Evolutionary conservation across 1,140 invertebrate species (phyloP).

Genomic region (Drosophila bocki): DNA sequence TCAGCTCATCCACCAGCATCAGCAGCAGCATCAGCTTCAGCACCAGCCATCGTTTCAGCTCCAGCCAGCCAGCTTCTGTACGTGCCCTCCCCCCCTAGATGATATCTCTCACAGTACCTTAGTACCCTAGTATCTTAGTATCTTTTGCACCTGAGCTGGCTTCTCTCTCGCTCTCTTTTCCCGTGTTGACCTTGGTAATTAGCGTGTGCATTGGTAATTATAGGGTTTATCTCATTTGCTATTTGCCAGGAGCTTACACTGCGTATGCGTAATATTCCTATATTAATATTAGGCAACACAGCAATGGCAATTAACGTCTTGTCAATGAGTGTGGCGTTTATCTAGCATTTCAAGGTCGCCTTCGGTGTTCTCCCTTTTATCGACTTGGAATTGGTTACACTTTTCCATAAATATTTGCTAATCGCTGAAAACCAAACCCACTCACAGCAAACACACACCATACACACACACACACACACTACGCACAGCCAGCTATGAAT

Average conservation of each 20-base stretch:
- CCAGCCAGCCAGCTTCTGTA: conserved; percentile 60
- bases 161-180: neutral
- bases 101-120: conserved; percentile 39
- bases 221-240: conserved; percentile 56
- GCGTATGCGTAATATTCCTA: conserved; percentile 65
- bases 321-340: conserved; percentile 50
- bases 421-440: conserved; percentile 37
- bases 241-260: conserved; percentile 48
- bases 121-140: conserved; percentile 18
- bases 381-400: conserved; percentile 40
- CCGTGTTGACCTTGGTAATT: conserved; percentile 64
- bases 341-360: conserved; percentile 55
- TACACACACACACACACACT: conserved; percentile 1
- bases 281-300: conserved; percentile 39
- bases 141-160: conserved; percentile 9
- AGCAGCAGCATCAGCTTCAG: conserved; percentile 37
- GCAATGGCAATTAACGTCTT: conserved; percentile 47
- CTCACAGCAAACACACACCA: conserved; percentile 6
- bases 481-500: conserved; percentile 33
- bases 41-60: conserved; percentile 41
- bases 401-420: conserved; percentile 42
- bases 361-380: conserved; percentile 16
- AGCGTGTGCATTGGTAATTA: conserved; percentile 46
- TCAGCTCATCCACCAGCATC: conserved; percentile 23
- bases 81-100: conserved; percentile 25